phyloP scores from a whole-genome alignment of 2,888 invertebrate species.

The Chloromyia formosa region DNA sequence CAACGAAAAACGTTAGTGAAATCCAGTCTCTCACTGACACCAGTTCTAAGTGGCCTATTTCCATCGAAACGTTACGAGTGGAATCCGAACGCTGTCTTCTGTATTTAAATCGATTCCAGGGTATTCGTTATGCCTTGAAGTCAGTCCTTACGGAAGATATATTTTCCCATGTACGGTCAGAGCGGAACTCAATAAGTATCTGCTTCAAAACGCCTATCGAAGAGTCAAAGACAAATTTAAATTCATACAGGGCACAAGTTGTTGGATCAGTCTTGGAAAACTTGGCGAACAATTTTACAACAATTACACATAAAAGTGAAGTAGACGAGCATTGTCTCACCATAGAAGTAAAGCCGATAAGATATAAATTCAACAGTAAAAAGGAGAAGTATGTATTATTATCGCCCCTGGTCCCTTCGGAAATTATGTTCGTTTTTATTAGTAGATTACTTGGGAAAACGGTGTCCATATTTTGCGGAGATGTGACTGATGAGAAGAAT shows the following conservation, averaged over 20 bases:
- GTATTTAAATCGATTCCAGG: neutral
- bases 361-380: slow-evolving; percentile 8
- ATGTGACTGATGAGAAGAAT: slow-evolving; percentile 69
- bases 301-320: no score
- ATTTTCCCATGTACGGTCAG: no score
- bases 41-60: slow-evolving; percentile 1
- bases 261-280: slow-evolving; percentile 60
- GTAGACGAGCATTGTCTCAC: neutral
- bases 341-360: slow-evolving; percentile 45
- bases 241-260: slow-evolving; percentile 60
- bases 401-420: neutral
- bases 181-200: neutral
- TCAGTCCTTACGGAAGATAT: neutral
- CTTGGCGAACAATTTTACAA: slow-evolving; percentile 59
- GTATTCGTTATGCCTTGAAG: neutral
- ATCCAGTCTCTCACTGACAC: neutral
- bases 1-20: neutral
- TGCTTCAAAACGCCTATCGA: neutral
- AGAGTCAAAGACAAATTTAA: slow-evolving; percentile 50
- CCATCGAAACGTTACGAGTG: neutral
- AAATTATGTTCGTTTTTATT: neutral
- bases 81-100: slow-evolving; percentile 3
- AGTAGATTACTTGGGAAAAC: no score
- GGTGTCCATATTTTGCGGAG: slow-evolving; percentile 65
- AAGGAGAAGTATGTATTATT: neutral